Base-by-base conservation (phyloP, 2,888 invertebrate species). In the Criorhina ranunculi region DNA sequence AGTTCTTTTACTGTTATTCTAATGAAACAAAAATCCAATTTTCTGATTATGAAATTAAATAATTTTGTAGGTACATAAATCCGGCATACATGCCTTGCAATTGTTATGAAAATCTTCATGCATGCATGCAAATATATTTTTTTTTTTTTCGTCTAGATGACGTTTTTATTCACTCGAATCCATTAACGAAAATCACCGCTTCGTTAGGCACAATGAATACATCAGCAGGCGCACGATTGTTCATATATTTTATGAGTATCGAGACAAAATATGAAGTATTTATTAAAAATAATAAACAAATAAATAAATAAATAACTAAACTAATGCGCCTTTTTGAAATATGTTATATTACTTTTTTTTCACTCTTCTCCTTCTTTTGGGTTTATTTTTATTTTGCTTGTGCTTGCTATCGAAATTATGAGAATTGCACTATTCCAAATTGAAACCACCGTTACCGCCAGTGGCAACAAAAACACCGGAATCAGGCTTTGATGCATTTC, bases 191-290 rank as follows among this genome's bases (percentile, higher is more conserved):
- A 72, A 81, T 72, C 72, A 57, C 11, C 55, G 86, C 81, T 81
- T 86, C 86, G 86, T 86, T 86, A 81, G 77, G 55, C 72, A 35
- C 86, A 75, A 66, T 86, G 86, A 86, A 86, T 81, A 67, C 76
- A 72, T 67, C 76, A 64, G 31, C 55, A 11, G 44, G 17, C 55
- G 8, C 15, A 29, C 53, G 40, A 70, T 76, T 85, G 80, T 70
- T 75, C 80, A 42, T 42, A 37, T 66, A 55, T 64, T 78, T 33
- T 49, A 72, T 60, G 69, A 51, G 76, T 49, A 64, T 49, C 40
- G 12, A 79, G 62, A 73, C 17, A 59, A 82, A 70, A 82, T 64
- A 40, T 29, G n/a, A 42, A 57, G 17, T 31, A 66, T 67, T 75
- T 81, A 49, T 69, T 64, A 42, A 69, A 62, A 55, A 51, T 35